Evolutionary conservation across 2,888 invertebrate genomes (phyloP), one percentile per base, ranked within the genome.

Genomic region (Elmis aenea): DNA sequence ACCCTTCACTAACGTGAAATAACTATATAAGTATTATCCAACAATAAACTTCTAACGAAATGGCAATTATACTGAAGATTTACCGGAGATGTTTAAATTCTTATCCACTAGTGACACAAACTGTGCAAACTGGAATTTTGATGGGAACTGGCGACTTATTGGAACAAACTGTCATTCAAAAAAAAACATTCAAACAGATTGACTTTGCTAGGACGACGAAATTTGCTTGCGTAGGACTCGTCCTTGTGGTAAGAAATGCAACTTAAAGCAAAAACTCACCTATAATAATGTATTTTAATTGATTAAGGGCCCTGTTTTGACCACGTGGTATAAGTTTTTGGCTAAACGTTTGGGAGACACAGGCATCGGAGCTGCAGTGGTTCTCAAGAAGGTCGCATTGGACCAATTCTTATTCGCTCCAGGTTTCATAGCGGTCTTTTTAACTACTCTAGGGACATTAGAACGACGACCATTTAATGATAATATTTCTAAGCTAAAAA

Each of bases 401-500:
- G 88, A 88, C 68, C 88, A 89, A 68, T 54, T 76, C 3, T 33
- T 81, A n/a, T 85, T 86, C 69, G 83, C 86, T 10, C 88, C 88
- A 11, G 46, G 65, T 23, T 82, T 85, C 58, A 64, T 84, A 36
- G 70, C 66, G 10, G 49, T 74, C 28, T 68, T 87, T 41, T 61
- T 85, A 10, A 56, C 70, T 10, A 54, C 72, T 13, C 72, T 85
- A 36, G 77, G 76, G 22, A 53, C 71, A 5, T 58, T 79, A 49
- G 79, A 83, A 59, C 78, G 79, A 12, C 74, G 79, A 48, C 55
- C 69, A 28, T 52, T 68, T 31, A 55, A 71, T 12, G 62, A 62
- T 25, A 71, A 80, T 37, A 69, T 74, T 55, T 51, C 58, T 1
- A 77, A 81, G 59, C 46, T 83, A 14, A 50, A 68, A 46, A 61